Conservation (phyloP, 2,888 invertebrate species). For the Drosophila emarginata region DNA sequence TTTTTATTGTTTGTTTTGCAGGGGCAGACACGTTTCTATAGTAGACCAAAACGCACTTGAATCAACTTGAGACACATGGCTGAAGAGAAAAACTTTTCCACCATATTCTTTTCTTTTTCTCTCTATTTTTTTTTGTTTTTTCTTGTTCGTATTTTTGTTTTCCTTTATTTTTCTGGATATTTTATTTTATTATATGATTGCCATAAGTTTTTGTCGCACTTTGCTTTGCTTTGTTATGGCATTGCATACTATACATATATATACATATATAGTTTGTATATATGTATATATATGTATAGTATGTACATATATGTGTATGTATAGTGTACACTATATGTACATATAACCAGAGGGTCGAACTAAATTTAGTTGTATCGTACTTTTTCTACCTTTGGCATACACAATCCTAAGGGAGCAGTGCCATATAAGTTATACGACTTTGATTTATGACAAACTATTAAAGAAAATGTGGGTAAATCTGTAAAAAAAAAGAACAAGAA, state of each 20-base stretch:
- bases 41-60: constrained; percentile 38
- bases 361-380: constrained; percentile 39
- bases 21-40: constrained; percentile 56
- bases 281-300: too few species aligned
- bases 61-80: constrained; percentile 48
- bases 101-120: neutral
- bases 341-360: constrained; percentile 25
- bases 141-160: constrained; percentile 4
- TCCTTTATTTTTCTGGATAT: constrained; percentile 18
- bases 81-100: constrained; percentile 23
- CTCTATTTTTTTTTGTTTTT: neutral
- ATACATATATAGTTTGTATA: too few species aligned
- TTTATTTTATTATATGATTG: constrained; percentile 42
- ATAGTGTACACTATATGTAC: too few species aligned
- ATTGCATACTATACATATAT: neutral
- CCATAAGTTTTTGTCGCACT: constrained; percentile 51
- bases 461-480: too few species aligned
- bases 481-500: too few species aligned
- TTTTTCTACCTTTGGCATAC: constrained; percentile 3
- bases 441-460: neutral
- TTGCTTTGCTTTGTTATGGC: constrained; percentile 42
- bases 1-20: constrained; percentile 60
- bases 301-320: too few species aligned
- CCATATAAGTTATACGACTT: neutral
- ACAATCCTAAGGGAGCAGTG: too few species aligned